These are phyloP conservation scores for Leptopilina myrica DNA, from an alignment of 2,888 invertebrate genomes.

Conservation along the genomic window DNA sequence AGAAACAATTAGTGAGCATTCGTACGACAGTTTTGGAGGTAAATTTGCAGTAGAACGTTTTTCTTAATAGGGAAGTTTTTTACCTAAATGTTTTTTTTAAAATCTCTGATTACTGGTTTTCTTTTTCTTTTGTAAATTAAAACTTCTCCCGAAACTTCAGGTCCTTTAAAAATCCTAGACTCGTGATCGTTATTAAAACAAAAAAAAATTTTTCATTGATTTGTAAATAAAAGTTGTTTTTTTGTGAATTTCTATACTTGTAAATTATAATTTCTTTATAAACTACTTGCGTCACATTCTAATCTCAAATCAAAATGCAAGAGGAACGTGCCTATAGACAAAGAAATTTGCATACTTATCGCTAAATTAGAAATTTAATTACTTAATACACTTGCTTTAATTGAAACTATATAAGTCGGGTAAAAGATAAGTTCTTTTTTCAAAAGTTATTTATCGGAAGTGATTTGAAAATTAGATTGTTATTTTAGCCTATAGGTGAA, in stretches of 20 bases:
- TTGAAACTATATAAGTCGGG: no score
- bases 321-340: slow-evolving; percentile 39
- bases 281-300: slow-evolving; percentile 26
- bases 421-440: background rate
- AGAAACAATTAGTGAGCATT: slow-evolving; percentile 58
- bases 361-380: background rate
- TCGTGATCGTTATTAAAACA: background rate
- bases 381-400: slow-evolving; percentile 5
- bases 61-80: slow-evolving; percentile 42
- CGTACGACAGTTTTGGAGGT: slow-evolving; percentile 61
- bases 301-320: slow-evolving; percentile 13
- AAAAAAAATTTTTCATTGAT: background rate
- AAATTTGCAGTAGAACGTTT: slow-evolving; percentile 76
- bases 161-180: background rate
- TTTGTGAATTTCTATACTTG: slow-evolving; percentile 6
- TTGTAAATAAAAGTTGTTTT: background rate
- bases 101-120: background rate
- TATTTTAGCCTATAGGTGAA: background rate
- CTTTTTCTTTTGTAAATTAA: background rate
- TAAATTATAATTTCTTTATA: background rate
- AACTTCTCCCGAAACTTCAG: background rate
- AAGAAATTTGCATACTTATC: slow-evolving; percentile 16
- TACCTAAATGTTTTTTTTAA: slow-evolving; percentile 43
- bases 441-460: background rate
- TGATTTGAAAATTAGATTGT: background rate